Percentiles rank a stretch among this genome's conserved stretches.
phyloP scores from a whole-genome alignment of 2,797 vertebrate genomes.

The Sciurus vulgaris region DNA sequence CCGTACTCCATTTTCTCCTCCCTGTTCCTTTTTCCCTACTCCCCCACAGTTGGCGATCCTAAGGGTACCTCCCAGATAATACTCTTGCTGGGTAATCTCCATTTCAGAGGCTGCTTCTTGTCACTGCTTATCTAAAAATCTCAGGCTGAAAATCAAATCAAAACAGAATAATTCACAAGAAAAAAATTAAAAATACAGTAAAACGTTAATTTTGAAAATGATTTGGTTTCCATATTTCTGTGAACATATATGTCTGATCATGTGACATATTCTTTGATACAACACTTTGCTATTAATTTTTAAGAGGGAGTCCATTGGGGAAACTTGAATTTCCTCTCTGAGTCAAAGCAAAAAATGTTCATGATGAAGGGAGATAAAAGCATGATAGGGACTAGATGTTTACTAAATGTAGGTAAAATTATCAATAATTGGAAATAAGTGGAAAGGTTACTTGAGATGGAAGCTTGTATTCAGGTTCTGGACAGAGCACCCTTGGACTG shows the following conservation, averaged over 20 bases:
- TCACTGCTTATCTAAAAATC: slow-evolving; percentile 64
- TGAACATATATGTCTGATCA: slow-evolving; percentile 36
- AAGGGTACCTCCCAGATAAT: background rate
- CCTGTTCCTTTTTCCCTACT: background rate
- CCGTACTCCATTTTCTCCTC: background rate
- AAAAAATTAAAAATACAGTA: background rate
- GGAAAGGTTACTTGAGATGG: background rate
- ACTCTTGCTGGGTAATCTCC: background rate
- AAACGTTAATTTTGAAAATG: background rate
- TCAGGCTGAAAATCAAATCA: slow-evolving; percentile 61
- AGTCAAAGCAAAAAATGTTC: slow-evolving; percentile 9
- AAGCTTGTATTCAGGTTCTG: background rate
- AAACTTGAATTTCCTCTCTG: background rate
- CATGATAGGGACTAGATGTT: background rate
- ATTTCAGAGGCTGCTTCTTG: background rate
- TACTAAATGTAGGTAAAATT: background rate
- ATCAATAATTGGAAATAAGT: background rate
- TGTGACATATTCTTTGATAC: background rate
- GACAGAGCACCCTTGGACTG: background rate
- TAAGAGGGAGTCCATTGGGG: background rate
- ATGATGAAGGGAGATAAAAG: background rate
- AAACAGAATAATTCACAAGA: slow-evolving; percentile 55
- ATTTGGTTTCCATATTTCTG: slow-evolving; percentile 61
- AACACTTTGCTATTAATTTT: slow-evolving; percentile 9
- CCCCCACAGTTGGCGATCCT: background rate